A percentile compares a stretch with the other conserved stretches of the same genome.
Conservation (phyloP, 2,113 vertebrate genomes). For the Willisornis vidua region DNA sequence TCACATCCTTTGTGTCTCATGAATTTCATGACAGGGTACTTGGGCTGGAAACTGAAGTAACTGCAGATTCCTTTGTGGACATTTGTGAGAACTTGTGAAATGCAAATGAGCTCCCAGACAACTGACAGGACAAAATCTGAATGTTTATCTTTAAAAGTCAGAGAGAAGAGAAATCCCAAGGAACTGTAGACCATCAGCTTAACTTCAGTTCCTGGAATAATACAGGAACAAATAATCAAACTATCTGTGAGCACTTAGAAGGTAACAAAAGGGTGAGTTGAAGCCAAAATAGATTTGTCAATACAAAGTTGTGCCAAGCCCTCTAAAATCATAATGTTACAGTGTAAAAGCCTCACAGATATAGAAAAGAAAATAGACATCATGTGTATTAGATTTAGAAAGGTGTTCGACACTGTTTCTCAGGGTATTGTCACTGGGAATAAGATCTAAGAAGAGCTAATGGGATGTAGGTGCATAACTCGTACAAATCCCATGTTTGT, state of each 20-base stretch:
- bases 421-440: background rate
- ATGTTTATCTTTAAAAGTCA: background rate
- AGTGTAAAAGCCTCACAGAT: background rate
- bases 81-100: conserved; percentile 1
- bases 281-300: background rate
- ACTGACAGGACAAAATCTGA: background rate
- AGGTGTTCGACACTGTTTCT: background rate
- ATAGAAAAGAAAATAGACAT: background rate
- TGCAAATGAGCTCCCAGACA: background rate
- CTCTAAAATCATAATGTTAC: background rate
- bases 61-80: background rate
- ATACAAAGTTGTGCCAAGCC: background rate
- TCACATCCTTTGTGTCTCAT: background rate
- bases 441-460: background rate
- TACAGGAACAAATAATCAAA: background rate
- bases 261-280: background rate
- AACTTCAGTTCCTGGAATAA: background rate
- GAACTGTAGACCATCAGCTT: background rate
- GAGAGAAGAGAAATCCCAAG: background rate
- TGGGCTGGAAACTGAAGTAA: background rate
- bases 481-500: fast-evolving
- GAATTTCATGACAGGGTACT: conserved; percentile 11
- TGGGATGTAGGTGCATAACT: background rate
- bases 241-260: background rate
- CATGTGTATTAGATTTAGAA: background rate